Base-by-base conservation (phyloP, 1,140 invertebrate species). In the Brachionus asplanchnoidis region DNA sequence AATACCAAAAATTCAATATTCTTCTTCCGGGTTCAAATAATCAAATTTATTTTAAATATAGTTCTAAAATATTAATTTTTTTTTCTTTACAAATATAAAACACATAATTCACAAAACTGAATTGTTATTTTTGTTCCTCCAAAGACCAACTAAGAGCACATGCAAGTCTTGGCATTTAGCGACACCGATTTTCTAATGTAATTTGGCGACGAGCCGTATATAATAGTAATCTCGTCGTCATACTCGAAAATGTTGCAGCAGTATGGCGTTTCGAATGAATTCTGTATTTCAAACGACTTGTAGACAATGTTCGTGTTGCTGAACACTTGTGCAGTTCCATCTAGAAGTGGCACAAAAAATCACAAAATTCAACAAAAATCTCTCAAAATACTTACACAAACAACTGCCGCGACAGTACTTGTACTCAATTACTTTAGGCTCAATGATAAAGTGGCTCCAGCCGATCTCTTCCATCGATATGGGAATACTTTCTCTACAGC, bases 381-480 rank as follows among this genome's bases (percentile, higher is more conserved):
- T 23, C 28, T 23, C 8, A 60, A 60, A 40, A 56, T 42, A 28
- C 79, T 82, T 82, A 82, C 79, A 65, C 12, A 82, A 82, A 68
- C 79, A 82, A n/a, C 53, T 44, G 8, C 79, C 79, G 2, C 79
- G 50, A 8, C 79, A 82, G 26, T 82, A 82, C 60, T 82, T 82
- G 32, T 65, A 82, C 65, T 82, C 79, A 82, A 82, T 68, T 11
- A 82, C 50, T 42, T 82, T 68, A 4, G 79, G 79, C 8, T 40
- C 36, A 20, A 82, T 32, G 20, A 82, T 82, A 42, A 60, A 82
- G 40, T 82, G 79, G 17, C 53, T 23, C 79, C 79, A 82, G 8
- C 79, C 79, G 6, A 82, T 82, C 32, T 82, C 32, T 11, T 60
- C 53, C n/a, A 82, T 65, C 17, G 53, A 65, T 40, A 82, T 23